Evolutionary conservation across 2,888 invertebrate species (phyloP), one percentile per base, ranked within the genome.

Genomic region (Acronicta alni): DNA sequence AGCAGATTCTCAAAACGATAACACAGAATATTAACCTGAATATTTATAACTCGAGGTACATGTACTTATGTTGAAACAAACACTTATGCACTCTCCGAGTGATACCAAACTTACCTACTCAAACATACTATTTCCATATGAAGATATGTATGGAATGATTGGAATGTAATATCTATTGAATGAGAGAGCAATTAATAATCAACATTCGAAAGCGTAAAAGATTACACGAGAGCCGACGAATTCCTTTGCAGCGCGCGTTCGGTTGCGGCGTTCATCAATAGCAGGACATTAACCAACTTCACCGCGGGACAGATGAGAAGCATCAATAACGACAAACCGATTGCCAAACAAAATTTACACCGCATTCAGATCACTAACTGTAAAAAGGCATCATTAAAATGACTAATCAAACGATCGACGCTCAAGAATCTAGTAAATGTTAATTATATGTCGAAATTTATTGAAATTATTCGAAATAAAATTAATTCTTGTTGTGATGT

Each of bases 151-250:
- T 83, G 81, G 85, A 86, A 84, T 83, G 86, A 80, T 85, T 81
- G 87, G 89, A 88, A 89, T 86, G 87, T 85, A 86, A 85, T 85
- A 87, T 86, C 84, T 85, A 86, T 87, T 88, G 89, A 90, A 88
- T 88, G 87, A 87, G 83, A 86, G 85, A 84, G 86, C 90, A 89
- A 90, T 90, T 89, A 91, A 90, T 90, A 90, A 89, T 89, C 87
- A 89, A 89, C 87, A 89, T 90, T 89, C 79, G 89, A 91, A 90
- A 91, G 90, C 90, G 89, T 91, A 88, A 89, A 90, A 89, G 89
- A 89, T 90, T 89, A 89, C 86, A 90, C 88, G 87, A 86, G 84
- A 85, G 84, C 86, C 87, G 88, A 85, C 83, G 84, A 89, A 90
- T 89, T 89, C 87, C 84, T 85, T 75, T 72, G 80, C 81, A 77